Evolutionary conservation across 2,888 invertebrate species (phyloP), one percentile per base, ranked within the genome.

Genomic region (Xanthorhoe spadicearia): DNA sequence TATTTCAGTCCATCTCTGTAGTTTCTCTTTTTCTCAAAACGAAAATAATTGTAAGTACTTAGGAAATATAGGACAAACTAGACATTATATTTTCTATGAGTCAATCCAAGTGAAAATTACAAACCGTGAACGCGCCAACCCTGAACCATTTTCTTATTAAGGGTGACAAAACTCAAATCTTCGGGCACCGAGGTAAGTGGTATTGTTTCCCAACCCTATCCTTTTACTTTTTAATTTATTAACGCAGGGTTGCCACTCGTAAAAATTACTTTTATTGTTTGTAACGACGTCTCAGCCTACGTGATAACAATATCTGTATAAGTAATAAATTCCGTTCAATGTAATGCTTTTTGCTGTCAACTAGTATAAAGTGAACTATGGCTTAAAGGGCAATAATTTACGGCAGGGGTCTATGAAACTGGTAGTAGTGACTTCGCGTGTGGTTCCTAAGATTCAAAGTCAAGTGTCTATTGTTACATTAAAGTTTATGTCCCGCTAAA

Each of bases 191-290:
- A 86, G 88, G 90, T 88, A 90, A 91, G 88, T 89, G 84, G 81
- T 74, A 85, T 92, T 92, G 92, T 92, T 88, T 90, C 85, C 79
- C 82, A 81, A 80, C 89, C 89, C 88, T 86, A 86, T 77, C 81
- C 73, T 68, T 62, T 81, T 87, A 90, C 89, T 91, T 91, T 91
- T 88, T 89, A 92, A 93, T 93, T 92, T 93, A 93, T 93, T 90
- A 92, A 87, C 86, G 80, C 83, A 87, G 92, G 92, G 92, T 90
- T 89, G 86, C 86, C 79, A 81, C 86, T 90, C 90, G 87, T 93
- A 92, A 93, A 92, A 93, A 92, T 92, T 92, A 92, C 91, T 90
- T 93, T 92, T 92, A 92, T 92, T 92, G 91, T 93, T 87, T 84
- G 88, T 91, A 91, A 92, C 90, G 92, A 92, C 92, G 85, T 88